phyloP scores from a whole-genome alignment of 2,888 invertebrate species.

The Andrena minutula region DNA sequence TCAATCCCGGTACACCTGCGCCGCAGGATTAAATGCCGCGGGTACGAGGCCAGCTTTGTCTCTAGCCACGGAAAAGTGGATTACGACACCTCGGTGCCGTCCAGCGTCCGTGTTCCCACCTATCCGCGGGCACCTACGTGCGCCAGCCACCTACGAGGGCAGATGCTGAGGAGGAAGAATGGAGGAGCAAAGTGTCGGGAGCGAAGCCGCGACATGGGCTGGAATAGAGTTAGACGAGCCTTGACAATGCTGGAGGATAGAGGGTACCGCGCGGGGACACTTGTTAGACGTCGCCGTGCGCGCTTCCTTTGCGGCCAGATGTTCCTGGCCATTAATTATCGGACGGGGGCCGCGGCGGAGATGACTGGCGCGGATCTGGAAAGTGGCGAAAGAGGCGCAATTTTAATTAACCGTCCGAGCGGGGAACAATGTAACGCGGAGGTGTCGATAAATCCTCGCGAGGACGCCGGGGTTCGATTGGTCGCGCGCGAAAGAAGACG shows the following conservation, averaged over 20 bases:
- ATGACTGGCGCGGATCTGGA: conserved; percentile 19
- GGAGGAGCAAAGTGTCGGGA: conserved; percentile 38
- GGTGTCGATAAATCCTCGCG: conserved; percentile 51
- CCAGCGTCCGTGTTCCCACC: conserved; percentile 25
- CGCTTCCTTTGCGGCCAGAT: conserved; percentile 71
- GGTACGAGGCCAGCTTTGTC: conserved; percentile 12
- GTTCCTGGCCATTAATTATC: conserved; percentile 72
- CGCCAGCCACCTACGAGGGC: conserved; percentile 54
- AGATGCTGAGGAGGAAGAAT: conserved; percentile 38
- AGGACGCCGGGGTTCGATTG: not conserved
- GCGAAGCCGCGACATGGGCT: conserved; percentile 55
- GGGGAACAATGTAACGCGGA: conserved; percentile 55
- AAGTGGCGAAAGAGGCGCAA: conserved; percentile 21
- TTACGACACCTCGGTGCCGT: conserved; percentile 44
- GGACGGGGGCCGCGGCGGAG: conserved; percentile 25
- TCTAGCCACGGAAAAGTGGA: conserved; percentile 43
- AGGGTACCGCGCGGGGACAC: conserved; percentile 72
- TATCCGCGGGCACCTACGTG: conserved; percentile 47
- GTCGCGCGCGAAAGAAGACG: conserved; percentile 25
- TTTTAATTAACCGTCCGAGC: conserved; percentile 59
- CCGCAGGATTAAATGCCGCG: not conserved
- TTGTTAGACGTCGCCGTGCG: conserved; percentile 73
- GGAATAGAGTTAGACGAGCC: conserved; percentile 68
- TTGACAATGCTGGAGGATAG: conserved; percentile 75
- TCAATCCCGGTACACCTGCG: conserved; percentile 26